These are phyloP conservation scores for Carassius gibelio DNA, from an alignment of 2,113 vertebrate species.

Conservation along the genomic window DNA sequence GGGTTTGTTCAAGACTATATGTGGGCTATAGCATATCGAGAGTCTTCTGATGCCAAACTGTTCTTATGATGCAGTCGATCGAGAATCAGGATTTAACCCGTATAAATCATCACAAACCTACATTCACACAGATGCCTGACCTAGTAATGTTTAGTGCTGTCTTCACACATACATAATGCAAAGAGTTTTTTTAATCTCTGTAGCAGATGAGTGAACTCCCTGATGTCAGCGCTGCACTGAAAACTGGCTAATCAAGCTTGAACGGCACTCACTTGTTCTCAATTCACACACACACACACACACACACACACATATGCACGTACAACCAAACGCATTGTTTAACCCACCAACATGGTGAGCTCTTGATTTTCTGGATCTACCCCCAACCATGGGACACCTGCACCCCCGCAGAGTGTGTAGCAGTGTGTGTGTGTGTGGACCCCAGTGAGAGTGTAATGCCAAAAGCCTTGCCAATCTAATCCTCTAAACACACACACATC, in stretches of 20 bases:
- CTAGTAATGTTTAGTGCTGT: conserved; percentile 11
- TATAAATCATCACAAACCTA: conserved; percentile 23
- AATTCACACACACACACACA: neutral
- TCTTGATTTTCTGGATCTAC: neutral
- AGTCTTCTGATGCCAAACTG: neutral
- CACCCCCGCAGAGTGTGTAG: neutral
- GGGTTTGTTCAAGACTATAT: no score
- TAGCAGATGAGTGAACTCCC: conserved; percentile 13
- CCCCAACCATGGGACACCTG: conserved; percentile 35
- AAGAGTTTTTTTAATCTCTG: conserved; percentile 15
- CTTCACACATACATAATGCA: conserved; percentile 29
- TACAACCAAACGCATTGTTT: neutral
- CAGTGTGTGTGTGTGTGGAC: neutral
- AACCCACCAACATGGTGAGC: neutral
- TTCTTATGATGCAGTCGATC: neutral
- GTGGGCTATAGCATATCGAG: neutral
- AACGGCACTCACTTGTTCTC: neutral
- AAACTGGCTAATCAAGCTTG: neutral
- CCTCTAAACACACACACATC: conserved; percentile 31
- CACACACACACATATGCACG: neutral
- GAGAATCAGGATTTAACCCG: neutral
- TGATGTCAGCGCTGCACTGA: conserved; percentile 22
- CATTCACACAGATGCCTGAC: neutral
- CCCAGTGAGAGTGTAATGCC: conserved; percentile 21
- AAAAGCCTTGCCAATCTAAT: conserved; percentile 21